Percentiles rank a stretch among this genome's conserved stretches.
Conservation (phyloP, 2,888 invertebrate genomes). For the Eudemis profundana region DNA sequence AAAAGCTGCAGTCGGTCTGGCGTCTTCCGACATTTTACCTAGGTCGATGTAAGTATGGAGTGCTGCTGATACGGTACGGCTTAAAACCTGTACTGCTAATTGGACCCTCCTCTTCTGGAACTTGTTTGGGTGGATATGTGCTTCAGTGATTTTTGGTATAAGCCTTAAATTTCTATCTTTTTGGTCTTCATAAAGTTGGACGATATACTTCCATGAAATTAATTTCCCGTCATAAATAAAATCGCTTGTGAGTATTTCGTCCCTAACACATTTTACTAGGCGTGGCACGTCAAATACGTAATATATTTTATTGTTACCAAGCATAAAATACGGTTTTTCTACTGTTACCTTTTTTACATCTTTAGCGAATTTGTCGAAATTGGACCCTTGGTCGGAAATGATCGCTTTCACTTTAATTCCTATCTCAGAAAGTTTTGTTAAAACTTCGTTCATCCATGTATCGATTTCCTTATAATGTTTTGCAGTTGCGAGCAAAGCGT, state of each 20-base stretch:
- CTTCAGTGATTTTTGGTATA: slow-evolving; percentile 49
- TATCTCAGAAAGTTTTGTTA: slow-evolving; percentile 46
- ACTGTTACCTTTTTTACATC: slow-evolving; percentile 46
- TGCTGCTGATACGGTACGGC: slow-evolving; percentile 42
- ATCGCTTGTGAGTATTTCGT: slow-evolving; percentile 36
- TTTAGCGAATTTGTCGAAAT: slow-evolving; percentile 51
- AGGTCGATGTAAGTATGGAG: slow-evolving; percentile 37
- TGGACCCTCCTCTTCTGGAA: slow-evolving; percentile 48
- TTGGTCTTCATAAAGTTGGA: slow-evolving; percentile 45
- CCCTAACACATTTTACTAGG: slow-evolving; percentile 46
- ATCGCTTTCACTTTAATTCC: slow-evolving; percentile 51
- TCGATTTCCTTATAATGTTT: slow-evolving; percentile 48
- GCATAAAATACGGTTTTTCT: slow-evolving; percentile 49
- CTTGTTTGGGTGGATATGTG: slow-evolving; percentile 49
- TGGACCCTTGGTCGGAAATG: slow-evolving; percentile 50
- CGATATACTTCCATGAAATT: slow-evolving; percentile 49
- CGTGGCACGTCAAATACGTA: slow-evolving; percentile 50
- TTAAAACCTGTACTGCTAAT: slow-evolving; percentile 46
- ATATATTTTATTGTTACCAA: slow-evolving; percentile 33
- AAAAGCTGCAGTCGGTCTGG: slow-evolving; percentile 44
- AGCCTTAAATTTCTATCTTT: slow-evolving; percentile 43
- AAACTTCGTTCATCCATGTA: slow-evolving; percentile 49
- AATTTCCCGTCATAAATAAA: slow-evolving; percentile 35
- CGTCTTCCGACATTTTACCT: slow-evolving; percentile 37
- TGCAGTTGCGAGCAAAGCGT: slow-evolving; percentile 47